These are phyloP conservation scores for Otolemur garnettii DNA, from an alignment of 2,113 vertebrate genomes.

Conservation along the genomic window DNA sequence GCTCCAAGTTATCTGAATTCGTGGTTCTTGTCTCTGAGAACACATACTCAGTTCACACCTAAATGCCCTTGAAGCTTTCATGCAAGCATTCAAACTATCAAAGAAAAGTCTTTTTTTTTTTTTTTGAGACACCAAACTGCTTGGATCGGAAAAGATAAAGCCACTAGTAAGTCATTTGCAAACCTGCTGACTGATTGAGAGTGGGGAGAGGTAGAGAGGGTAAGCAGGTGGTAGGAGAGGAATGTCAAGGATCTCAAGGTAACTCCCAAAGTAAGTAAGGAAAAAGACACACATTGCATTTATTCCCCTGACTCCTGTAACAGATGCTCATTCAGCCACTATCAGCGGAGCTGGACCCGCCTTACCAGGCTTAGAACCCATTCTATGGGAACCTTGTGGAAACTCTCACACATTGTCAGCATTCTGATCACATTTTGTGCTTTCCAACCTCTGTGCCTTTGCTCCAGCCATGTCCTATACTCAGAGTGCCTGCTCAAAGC, in stretches of 20 bases:
- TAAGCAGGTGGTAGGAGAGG: background rate
- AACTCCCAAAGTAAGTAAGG: background rate
- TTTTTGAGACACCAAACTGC: background rate
- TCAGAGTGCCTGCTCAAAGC: background rate
- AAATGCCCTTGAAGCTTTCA: conserved; percentile 32
- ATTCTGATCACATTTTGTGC: background rate
- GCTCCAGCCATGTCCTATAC: background rate
- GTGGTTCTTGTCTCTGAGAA: background rate
- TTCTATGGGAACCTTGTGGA: background rate
- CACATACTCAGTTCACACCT: background rate
- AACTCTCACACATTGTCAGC: background rate
- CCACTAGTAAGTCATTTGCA: conserved; percentile 31
- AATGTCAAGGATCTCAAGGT: background rate
- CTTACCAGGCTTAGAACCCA: background rate
- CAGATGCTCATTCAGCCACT: background rate
- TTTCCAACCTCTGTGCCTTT: background rate
- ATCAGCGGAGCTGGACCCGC: background rate
- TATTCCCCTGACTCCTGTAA: background rate
- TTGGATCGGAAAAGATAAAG: background rate
- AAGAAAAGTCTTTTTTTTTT: background rate
- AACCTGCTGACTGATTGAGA: background rate
- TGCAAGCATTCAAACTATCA: background rate
- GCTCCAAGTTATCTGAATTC: background rate
- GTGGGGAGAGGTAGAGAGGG: background rate
- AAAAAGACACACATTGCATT: background rate